Evolutionary conservation across 2,113 vertebrate species (phyloP).

Genomic region (Cavia aperea): DNA sequence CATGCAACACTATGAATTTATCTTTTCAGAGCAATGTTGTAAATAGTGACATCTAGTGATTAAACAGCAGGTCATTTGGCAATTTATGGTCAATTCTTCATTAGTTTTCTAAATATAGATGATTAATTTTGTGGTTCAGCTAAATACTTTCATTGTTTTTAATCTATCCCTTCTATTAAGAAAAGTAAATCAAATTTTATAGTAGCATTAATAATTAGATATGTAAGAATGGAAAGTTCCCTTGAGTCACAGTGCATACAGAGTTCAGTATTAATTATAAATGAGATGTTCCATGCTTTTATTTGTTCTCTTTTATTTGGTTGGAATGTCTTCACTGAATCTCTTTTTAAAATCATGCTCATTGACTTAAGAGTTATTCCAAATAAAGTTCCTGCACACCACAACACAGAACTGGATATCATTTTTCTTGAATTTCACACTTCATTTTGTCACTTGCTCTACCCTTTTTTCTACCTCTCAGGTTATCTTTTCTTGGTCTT

Average conservation of each 20-base stretch:
- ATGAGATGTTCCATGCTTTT: not conserved
- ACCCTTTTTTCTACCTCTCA: not conserved
- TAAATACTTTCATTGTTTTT: not conserved
- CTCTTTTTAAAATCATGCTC: not conserved
- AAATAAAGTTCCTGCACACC: not conserved
- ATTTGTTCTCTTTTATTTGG: not conserved
- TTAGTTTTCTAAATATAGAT: not conserved
- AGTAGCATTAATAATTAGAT: not conserved
- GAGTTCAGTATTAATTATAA: slow-evolving; percentile 3
- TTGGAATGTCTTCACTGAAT: not conserved
- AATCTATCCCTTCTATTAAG: not conserved
- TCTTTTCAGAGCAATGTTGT: not conserved
- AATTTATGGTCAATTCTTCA: not conserved
- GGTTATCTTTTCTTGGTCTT: not conserved
- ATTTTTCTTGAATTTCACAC: not conserved
- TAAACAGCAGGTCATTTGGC: not conserved
- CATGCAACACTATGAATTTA: not conserved
- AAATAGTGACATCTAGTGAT: slow-evolving; percentile 33
- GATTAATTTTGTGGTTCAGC: not conserved
- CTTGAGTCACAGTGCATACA: not conserved
- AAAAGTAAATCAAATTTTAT: slow-evolving; percentile 15
- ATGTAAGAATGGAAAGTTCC: not conserved
- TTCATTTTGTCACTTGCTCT: not conserved
- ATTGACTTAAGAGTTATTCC: not conserved
- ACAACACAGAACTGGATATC: not conserved